Base-by-base conservation (phyloP, 2,888 invertebrate genomes). In the Malachius bipustulatus region DNA sequence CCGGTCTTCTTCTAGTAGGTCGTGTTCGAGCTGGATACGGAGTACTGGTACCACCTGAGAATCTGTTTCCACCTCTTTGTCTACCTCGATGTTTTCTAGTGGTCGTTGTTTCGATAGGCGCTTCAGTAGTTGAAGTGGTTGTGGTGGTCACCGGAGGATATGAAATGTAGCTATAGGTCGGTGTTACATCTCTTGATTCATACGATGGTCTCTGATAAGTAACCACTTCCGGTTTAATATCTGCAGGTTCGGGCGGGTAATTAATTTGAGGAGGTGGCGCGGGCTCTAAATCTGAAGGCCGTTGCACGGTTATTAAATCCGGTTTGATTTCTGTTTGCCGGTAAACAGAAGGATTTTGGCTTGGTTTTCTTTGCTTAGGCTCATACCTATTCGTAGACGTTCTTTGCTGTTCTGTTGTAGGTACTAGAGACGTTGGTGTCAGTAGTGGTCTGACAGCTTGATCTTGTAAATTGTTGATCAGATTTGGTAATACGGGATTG, bases 381-480 rank as follows among this genome's bases (percentile, higher is more conserved):
- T 43, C 16, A 28, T 45, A 41, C 26, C 30, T 28, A 2, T 33
- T 31, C 30, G 36, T 31, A 11, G 34, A 16, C 3, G 28, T n/a
- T 16, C n/a, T n/a, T n/a, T n/a, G n/a, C n/a, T 14, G 27, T 29
- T 47, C 46, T 1, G 51, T 49, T 19, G 57, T 50, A 12, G 60
- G 60, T 16, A 55, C 54, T 33, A 61, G 41, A 10, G 59, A 44
- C 12, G 55, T 54, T 3, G 60, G 58, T 9, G 52, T 48, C 26
- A 62, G 42, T 31, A 62, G 44, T 10, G 57, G 54, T 30, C 59
- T 47, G n/a, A 62, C 51, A n/a, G 57, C 53, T 47, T 57, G 57
- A 39, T 75, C 74, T 45, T 73, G 64, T 16, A 77, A 56, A 16
- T 72, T 70, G 47, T 75, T 75, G 0, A 76, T 70, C 14, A 75